Evolutionary conservation across 2,888 invertebrate species (phyloP), one percentile per base, ranked within the genome.

Genomic region (Thecocarcelia acutangulata): DNA sequence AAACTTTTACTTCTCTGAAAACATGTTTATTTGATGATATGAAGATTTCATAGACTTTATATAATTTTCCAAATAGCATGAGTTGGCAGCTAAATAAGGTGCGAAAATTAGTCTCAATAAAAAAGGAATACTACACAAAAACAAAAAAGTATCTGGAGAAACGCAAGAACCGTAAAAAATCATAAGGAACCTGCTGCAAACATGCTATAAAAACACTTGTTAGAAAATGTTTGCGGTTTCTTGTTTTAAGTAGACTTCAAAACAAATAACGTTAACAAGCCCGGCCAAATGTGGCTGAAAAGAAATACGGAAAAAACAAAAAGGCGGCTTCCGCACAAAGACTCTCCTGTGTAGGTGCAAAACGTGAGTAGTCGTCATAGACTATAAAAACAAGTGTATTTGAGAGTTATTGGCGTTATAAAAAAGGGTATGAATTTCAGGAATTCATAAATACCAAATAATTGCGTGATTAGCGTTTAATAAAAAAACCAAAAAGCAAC

Each of bases 401-500:
- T 21, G 37, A 28, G 9, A 17, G 48, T 63, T 44, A 42, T 28
- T 24, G 17, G 28, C 1, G 21, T 59, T 33, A 44, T 68, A 58
- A 44, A 54, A 70, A 70, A 56, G 78, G 74, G 70, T 82, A 75
- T 72, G 78, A 78, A 78, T 82, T 82, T 78, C 66, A 70, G 33
- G 82, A 82, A 82, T 82, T 78, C 78, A 75, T 78, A 78, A 82
- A 72, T 66, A 70, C 74, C 44, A 82, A 82, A 78, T 82, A 75
- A 82, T 82, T 74, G 78, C 82, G 59, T 78, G 82, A 78, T 82
- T 82, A 82, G 70, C 78, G 78, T 78, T 74, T 70, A 82, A 82
- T 78, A 82, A 82, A 82, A 33, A 70, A 64, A 58, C 52, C n/a
- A n/a, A 73, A 21, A 50, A 40, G 40, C 5, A 37, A 3, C 5